Conservation (phyloP, 2,888 invertebrate genomes). For the Lochmaea crataegi region DNA sequence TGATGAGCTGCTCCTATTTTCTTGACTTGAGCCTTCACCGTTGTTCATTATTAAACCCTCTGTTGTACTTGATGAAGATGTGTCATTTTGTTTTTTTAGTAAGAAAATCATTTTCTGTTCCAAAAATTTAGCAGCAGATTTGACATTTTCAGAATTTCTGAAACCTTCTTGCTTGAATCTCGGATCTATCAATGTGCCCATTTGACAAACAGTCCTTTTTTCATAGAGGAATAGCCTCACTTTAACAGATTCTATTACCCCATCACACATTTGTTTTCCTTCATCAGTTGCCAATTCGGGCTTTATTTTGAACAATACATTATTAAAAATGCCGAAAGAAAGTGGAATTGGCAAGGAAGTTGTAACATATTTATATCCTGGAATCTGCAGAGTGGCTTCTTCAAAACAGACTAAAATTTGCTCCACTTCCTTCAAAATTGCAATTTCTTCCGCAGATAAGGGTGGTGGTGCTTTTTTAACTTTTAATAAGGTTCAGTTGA, state of each 20-base stretch:
- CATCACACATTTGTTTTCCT: too few species aligned
- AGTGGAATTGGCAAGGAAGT: neutral
- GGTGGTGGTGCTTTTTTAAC: too few species aligned
- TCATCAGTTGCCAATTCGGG: neutral
- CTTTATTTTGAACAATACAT: neutral
- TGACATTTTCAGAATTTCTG: too few species aligned
- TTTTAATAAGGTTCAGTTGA: too few species aligned
- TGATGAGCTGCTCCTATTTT: neutral
- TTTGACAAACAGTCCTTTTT: neutral
- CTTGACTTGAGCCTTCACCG: neutral
- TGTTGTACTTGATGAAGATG: too few species aligned
- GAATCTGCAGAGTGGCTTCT: too few species aligned
- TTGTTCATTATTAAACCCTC: neutral
- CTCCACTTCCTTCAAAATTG: too few species aligned
- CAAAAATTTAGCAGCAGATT: neutral
- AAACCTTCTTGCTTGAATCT: slow-evolving; percentile 9
- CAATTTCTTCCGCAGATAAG: too few species aligned
- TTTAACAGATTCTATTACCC: neutral
- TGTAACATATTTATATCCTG: neutral
- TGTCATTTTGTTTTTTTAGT: neutral
- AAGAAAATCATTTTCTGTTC: neutral
- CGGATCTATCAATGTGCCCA: slow-evolving; percentile 6
- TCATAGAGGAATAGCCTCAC: neutral
- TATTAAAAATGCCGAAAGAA: neutral
- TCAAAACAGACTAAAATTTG: too few species aligned